Base-by-base conservation (phyloP, 2,888 invertebrate species). In the Pogonocherus hispidulus region DNA sequence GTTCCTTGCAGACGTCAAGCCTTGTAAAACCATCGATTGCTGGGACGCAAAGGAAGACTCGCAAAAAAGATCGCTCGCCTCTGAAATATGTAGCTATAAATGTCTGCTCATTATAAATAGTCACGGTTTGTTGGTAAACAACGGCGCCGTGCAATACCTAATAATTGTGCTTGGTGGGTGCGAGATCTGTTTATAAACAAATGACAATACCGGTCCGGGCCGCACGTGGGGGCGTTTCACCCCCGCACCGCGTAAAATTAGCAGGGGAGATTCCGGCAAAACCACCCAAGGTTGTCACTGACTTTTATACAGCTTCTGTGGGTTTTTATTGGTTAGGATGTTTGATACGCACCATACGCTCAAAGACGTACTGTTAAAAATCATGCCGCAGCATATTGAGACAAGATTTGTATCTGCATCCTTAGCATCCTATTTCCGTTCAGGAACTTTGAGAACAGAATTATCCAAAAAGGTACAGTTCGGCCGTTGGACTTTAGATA, bases 41-140 rank as follows among this genome's bases (percentile, higher is more conserved):
- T 32, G 32, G 9, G 32, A 41, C 41, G n/a, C 11, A n/a, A 5
- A 11, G 41, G 16, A 9, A 5, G 41, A 0, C 14, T n/a, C 41
- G 41, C 41, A 41, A 41, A 41, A 41, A 41, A 32, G 32, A 8
- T 32, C 32, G 32, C 32, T 32, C 1, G 32, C 11, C 32, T 3
- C 32, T 32, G 32, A 32, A 32, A 32, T 11, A n/a, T n/a, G n/a
- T n/a, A 35, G 54, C 54, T 54, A 54, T 54, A 54, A 54, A 32
- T 54, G 54, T n/a, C 37, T 1, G n/a, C 27, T 41, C 41, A 35
- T 54, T 54, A 49, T 49, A 52, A 52, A 56, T 46, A 57, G 44
- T 57, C 46, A 44, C 44, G 23, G 57, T 57, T 57, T 57, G 57
- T 57, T 57, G 16, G 57, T 57, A 57, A 57, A 57, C 57, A 57